Evolutionary conservation across 2,797 vertebrate genomes (phyloP).

Genomic region (Serranus cabrilla): DNA sequence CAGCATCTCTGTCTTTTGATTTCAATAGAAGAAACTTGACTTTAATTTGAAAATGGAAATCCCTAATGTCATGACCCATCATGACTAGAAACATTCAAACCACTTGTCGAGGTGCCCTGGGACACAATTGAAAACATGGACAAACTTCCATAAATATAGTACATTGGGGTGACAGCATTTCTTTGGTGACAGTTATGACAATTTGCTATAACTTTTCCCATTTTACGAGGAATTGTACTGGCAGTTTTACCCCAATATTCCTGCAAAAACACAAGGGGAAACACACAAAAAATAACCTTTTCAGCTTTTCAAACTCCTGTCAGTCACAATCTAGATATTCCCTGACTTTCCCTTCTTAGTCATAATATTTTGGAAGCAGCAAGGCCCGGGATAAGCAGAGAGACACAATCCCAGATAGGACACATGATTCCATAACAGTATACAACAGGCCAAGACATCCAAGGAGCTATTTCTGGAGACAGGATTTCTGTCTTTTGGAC

Average conservation of each 20-base stretch:
- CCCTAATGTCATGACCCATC: too few relatives aligned
- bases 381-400: constrained; percentile 3
- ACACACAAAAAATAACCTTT: constrained; percentile 4
- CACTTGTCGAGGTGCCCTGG: too few relatives aligned
- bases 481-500: constrained; percentile 24
- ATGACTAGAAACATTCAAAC: too few relatives aligned
- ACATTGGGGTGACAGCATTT: too few relatives aligned
- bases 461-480: constrained; percentile 41
- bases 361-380: constrained; percentile 46
- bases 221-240: too few relatives aligned
- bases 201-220: too few relatives aligned
- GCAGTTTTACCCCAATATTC: background rate
- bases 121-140: too few relatives aligned
- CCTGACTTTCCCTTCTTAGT: background rate
- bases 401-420: constrained; percentile 18
- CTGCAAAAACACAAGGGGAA: background rate
- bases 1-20: too few relatives aligned
- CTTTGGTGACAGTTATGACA: too few relatives aligned
- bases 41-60: too few relatives aligned
- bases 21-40: too few relatives aligned
- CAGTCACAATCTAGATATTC: constrained; percentile 16
- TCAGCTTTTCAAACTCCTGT: constrained; percentile 1
- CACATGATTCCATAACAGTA: constrained; percentile 55
- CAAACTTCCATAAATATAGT: too few relatives aligned
- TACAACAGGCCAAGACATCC: constrained; percentile 6